phyloP scores from a whole-genome alignment of 92 coral and sea anemone species.

The Virgularia gustaviana region DNA sequence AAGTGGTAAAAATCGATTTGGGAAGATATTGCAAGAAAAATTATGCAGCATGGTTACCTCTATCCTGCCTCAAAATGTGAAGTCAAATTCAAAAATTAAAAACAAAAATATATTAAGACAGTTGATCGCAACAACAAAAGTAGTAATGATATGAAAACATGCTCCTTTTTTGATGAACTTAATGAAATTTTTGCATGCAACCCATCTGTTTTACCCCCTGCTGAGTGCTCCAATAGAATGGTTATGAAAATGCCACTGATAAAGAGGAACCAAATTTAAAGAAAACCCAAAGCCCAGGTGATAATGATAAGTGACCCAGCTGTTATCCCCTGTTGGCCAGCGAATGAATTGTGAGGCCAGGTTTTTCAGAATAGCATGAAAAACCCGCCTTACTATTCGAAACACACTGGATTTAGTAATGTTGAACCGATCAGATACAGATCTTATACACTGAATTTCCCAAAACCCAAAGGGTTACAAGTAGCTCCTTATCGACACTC shows the following conservation, averaged over 20 bases:
- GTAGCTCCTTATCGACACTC: conserved; percentile 48
- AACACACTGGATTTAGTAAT: conserved; percentile 47
- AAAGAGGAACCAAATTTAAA: conserved; percentile 30
- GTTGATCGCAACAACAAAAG: conserved; percentile 55
- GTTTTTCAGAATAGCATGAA: conserved; percentile 42
- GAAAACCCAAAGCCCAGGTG: conserved; percentile 5
- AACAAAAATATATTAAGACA: conserved; percentile 56
- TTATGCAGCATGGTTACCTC: conserved; percentile 42
- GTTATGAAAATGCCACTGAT: conserved; percentile 3
- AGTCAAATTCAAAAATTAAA: conserved; percentile 54
- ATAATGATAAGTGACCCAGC: neutral
- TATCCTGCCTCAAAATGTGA: conserved; percentile 50
- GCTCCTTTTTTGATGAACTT: conserved; percentile 58
- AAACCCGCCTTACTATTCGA: conserved; percentile 48
- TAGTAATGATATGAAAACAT: conserved; percentile 51
- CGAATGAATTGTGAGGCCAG: conserved; percentile 46
- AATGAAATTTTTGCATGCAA: conserved; percentile 55
- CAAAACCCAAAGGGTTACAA: conserved; percentile 51
- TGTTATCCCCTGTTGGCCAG: conserved; percentile 46
- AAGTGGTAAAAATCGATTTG: conserved; percentile 55
- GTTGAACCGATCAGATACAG: conserved; percentile 60
- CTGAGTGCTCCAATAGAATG: conserved; percentile 57
- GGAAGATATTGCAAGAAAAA: conserved; percentile 51
- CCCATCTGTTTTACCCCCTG: conserved; percentile 47
- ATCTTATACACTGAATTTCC: conserved; percentile 55